Base-by-base conservation (phyloP, 2,113 vertebrate genomes). In the Oncorhynchus masou region DNA sequence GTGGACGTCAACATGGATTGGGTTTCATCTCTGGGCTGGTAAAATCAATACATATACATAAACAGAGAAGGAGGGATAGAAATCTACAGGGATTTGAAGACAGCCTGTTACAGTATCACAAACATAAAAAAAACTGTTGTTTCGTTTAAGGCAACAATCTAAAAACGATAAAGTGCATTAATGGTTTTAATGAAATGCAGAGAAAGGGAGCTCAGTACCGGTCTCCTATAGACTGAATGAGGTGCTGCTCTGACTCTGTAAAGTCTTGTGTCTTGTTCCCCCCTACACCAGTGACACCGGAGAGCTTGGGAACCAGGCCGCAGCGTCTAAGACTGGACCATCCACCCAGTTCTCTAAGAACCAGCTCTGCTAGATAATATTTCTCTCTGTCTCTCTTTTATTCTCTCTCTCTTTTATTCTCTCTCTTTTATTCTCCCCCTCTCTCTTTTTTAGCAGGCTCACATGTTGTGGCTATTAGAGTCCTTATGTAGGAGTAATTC, bases 1-100 rank as follows among this genome's bases (percentile, higher is more conserved):
- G 15, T 16, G 65, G 29, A 67, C 25, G 25, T 25, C 22, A 19
- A 29, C 25, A 25, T 13, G 25, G 12, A 29, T 67, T 29, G 65
- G 29, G 29, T 69, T 45, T 20, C 67, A n/a, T 24, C 24, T 60
- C 57, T 60, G 57, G n/a, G 24, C 15, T 9, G 29, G 67, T 69
- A 16, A 69, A 13, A 69, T 13, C 5, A n/a, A 45, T 45, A 20
- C 15, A 34, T 25, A 39, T 29, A 39, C 22, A 66, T 27, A 16
- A 24, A 31, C 27, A 68, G 22, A 70, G 12, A 24, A 8, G 22
- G 27, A 54, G 45, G 45, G 25, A 68, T 15, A n/a, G 24, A 49
- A 12, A 24, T 5, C 8, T 48, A 16, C 64, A 27, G 64, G 64
- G 70, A 75, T 69, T 68, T 75, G 74, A 71, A 80, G 49, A 76